Evolutionary conservation across 2,888 invertebrate genomes (phyloP), one percentile per base, ranked within the genome.

Genomic region (Epinotia bilunana): DNA sequence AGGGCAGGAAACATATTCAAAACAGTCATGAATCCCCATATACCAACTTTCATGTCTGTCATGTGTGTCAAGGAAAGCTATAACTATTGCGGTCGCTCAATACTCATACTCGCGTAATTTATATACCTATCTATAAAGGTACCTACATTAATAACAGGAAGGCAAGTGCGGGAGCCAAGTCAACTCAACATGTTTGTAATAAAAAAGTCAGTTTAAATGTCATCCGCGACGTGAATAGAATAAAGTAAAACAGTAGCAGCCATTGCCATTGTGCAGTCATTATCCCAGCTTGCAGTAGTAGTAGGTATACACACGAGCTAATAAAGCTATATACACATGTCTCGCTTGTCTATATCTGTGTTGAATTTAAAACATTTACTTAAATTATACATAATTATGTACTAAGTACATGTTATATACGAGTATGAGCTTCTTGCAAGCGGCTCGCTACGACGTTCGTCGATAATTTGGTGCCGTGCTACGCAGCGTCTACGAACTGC

Each of bases 401-500:
- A 33, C 20, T 16, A 33, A 61, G 7, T 33, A 33, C 33, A 33
- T 1, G 7, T 33, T 33, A 33, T 7, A 39, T 39, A 39, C 33
- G 6, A 33, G 6, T 33, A 7, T 55, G n/a, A 16, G 11, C 23
- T 12, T 65, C 6, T n/a, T 49, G 20, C 20, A 28, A 43, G 55
- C 23, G 55, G 13, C 55, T 43, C 7, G 49, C 55, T 68, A 61
- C 61, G 18, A 13, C 61, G 6, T 33, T 16, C 5, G 20, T 18
- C 49, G 18, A 46, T 39, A 67, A 28, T 72, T 73, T 60, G 18
- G 33, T 43, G 39, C 57, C 67, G 61, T 20, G 73, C 76, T 78
- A 79, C 79, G 77, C 57, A 18, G 53, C 20, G 1, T 53, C 79
- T 80, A 82, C 80, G 78, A 53, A 3, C 16, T 78, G 81, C 80